Evolutionary conservation across 1,140 invertebrate genomes (phyloP).

Genomic region (Xylocopa sonorina): DNA sequence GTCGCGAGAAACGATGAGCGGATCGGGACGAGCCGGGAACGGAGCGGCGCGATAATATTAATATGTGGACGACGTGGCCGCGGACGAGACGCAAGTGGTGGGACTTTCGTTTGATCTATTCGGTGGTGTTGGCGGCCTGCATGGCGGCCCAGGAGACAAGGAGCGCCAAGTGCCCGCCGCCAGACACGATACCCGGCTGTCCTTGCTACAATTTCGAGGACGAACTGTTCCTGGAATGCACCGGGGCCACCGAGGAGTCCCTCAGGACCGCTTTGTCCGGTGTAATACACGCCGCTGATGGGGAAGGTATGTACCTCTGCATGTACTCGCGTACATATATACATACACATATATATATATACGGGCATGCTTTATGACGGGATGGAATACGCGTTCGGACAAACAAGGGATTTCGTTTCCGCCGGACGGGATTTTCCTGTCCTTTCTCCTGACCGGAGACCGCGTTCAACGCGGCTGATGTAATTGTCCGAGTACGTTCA

Average conservation of each 20-base stretch:
- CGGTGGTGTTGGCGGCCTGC: constrained; percentile 65
- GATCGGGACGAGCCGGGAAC: constrained; percentile 50
- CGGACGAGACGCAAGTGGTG: constrained; percentile 72
- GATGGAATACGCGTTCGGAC: constrained; percentile 23
- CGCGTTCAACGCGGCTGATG: background rate
- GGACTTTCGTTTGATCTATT: constrained; percentile 70
- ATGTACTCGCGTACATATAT: no score
- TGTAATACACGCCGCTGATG: constrained; percentile 64
- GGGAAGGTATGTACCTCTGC: constrained; percentile 71
- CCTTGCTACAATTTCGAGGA: constrained; percentile 96
- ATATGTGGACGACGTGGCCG: constrained; percentile 73
- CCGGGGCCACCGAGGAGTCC: constrained; percentile 86
- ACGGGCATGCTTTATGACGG: background rate
- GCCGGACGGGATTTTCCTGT: background rate
- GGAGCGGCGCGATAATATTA: constrained; percentile 69
- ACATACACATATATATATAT: no score
- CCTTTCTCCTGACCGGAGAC: background rate
- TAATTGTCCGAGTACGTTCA: constrained; percentile 16
- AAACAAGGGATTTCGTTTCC: constrained; percentile 31
- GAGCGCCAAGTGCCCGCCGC: constrained; percentile 75
- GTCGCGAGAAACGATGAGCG: constrained; percentile 64
- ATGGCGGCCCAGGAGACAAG: constrained; percentile 67
- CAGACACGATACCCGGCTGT: constrained; percentile 84
- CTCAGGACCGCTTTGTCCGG: constrained; percentile 74
- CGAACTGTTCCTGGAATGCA: constrained; percentile 94